Base-by-base conservation (phyloP, 1,140 invertebrate species). In the Leptinotarsa lineolata region DNA sequence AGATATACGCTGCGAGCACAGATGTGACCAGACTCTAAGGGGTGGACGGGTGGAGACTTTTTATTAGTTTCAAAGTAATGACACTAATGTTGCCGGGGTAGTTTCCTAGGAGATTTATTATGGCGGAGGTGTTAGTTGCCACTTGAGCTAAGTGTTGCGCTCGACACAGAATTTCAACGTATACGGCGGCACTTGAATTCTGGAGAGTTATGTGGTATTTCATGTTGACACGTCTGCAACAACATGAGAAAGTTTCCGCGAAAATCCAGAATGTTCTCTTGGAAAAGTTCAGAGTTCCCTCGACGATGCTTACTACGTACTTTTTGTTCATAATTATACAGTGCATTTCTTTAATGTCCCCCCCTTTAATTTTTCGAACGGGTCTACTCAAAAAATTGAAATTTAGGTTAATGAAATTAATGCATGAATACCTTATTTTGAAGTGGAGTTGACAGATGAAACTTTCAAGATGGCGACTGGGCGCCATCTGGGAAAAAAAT, bases 11-110 rank as follows among this genome's bases (percentile, higher is more conserved):
- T 24, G 5, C 20, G 44, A 58, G 67, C 67, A 54, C 67, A 68
- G 67, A 39, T 68, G 67, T 68, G 67, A 45, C 67, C 67, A 45
- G 65, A 45, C 18, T 45, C 20, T 22, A 20, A 21, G 67, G 45
- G 18, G 18, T n/a, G 22, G 67, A 39, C 15, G 65, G 46, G 67
- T 13, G 44, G 46, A 39, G 44, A 68, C 67, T 68, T 68, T 68
- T 68, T 68, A 68, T 68, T 68, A 68, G 67, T 68, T 68, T 68
- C n/a, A 68, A 68, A 68, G 67, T 68, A 68, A 68, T 68, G 67
- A 68, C 67, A 68, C 67, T 68, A 68, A 68, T 68, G 67, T 45
- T 68, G 18, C 44, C 18, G 67, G 67, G 67, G 67, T 68, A 68
- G 67, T 68, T 68, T 68, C 67, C 20, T 21, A 68, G 67, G 44